Evolutionary conservation across 2,113 vertebrate genomes (phyloP), one percentile per base, ranked within the genome.

Genomic region (Antigone vipio): DNA sequence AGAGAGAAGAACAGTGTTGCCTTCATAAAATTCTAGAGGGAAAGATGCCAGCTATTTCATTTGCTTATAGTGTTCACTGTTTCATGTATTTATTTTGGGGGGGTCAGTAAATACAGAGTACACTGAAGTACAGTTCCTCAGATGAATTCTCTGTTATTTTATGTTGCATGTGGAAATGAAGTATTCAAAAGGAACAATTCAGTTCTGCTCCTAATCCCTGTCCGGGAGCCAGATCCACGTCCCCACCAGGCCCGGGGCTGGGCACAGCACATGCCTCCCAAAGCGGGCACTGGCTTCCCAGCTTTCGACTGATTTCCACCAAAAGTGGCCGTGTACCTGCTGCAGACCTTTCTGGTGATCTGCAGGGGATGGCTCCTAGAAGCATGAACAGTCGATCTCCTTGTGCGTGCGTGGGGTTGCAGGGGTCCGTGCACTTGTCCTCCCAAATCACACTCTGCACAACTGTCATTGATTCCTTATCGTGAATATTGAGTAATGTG

Each of bases 31-130:
- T 87, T 94, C 87, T 79, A 6, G 11, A 38, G 64, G 59, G 64
- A 94, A 73, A 60, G 58, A 64, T 71, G 88, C 83, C 93, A 95
- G 45, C 63, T 66, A 6, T 72, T 94, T 85, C 63, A 89, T 89
- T 89, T 69, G 45, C 49, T 68, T 91, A 45, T 24, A 76, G 49
- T 58, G 66, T 83, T 89, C 63, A 26, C 34, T 66, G 52, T 49
- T 88, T 52, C 52, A 49, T 35, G 42, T 55, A 44, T 88, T 87
- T 88, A 69, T 89, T 95, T 79, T 77, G 44, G 53, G 78, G 23
- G 38, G 49, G 27, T 47, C 60, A 58, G 84, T 78, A 85, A 88
- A 76, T 47, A 86, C 35, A 56, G 58, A 80, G 27, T 44, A 67
- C 58, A 84, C 52, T 58, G 76, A 55, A 71, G 56, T 62, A 87